Percentiles rank a stretch among this genome's conserved stretches.
phyloP scores from a whole-genome alignment of 2,888 invertebrate genomes.

The Candidula unifasciata region DNA sequence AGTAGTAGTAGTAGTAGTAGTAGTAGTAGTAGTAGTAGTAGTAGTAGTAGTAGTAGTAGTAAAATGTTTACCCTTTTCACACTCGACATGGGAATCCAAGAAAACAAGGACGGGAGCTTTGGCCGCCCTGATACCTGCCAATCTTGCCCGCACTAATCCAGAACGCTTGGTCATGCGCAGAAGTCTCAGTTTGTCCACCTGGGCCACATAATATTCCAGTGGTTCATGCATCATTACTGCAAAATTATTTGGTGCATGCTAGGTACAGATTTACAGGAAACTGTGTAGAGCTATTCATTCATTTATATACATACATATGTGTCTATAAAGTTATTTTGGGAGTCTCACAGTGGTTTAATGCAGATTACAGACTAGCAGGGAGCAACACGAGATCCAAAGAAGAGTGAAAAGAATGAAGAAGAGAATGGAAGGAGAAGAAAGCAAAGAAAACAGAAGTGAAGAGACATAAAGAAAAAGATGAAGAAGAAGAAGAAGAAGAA shows the following conservation, averaged over 20 bases:
- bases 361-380: too few species aligned
- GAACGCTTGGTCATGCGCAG: slow-evolving; percentile 52
- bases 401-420: too few species aligned
- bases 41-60: too few species aligned
- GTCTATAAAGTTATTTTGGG: too few species aligned
- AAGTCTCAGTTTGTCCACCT: slow-evolving; percentile 49
- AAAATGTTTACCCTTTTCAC: slow-evolving; percentile 46
- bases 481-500: too few species aligned
- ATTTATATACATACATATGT: not conserved
- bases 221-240: slow-evolving; percentile 46
- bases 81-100: slow-evolving; percentile 56
- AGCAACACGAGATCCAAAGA: too few species aligned
- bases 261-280: slow-evolving; percentile 2
- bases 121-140: slow-evolving; percentile 50
- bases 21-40: too few species aligned
- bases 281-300: not conserved
- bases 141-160: slow-evolving; percentile 53
- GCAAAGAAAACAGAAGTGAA: too few species aligned
- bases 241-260: slow-evolving; percentile 38
- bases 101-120: slow-evolving; percentile 50
- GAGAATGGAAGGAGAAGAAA: too few species aligned
- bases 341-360: too few species aligned
- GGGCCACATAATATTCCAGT: slow-evolving; percentile 50
- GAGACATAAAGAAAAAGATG: too few species aligned
- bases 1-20: too few species aligned